Base-by-base conservation (phyloP, 2,888 invertebrate genomes). In the Pseudolycoriella hygida region DNA sequence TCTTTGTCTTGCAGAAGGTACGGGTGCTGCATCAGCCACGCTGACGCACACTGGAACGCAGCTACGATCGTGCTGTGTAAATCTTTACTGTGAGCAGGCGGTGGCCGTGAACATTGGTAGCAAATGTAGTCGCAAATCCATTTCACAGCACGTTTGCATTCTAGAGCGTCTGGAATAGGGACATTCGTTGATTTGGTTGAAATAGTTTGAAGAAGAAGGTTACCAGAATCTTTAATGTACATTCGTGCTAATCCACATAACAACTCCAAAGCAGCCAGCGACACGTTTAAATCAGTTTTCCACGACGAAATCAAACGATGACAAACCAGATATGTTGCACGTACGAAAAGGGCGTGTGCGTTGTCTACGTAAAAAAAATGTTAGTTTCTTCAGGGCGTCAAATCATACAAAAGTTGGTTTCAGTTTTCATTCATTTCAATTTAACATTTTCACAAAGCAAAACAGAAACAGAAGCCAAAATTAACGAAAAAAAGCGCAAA, bases 121-220 rank as follows among this genome's bases (percentile, higher is more conserved):
- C 87, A 81, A 56, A 98, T 94, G 68, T 96, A 97, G 69, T 97
- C 93, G 67, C 97, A 98, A 47, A 98, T 77, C 88, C 94, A 96
- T 57, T 93, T 93, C 17, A 97, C 93, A 12, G 89, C 88, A 57
- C 89, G 73, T 67, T 86, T 85, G 60, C 89, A 87, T 65, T 90
- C 89, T 56, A 86, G 68, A 45, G 84, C 83, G 70, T 88, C 89
- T 89, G 67, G 37, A 46, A 45, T 11, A 20, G 34, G 34, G 12
- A 34, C 42, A 25, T 25, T 25, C n/a, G n/a, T n/a, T n/a, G n/a
- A n/a, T n/a, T n/a, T n/a, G n/a, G n/a, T n/a, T n/a, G n/a, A n/a
- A n/a, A n/a, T n/a, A n/a, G n/a, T n/a, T n/a, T n/a, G n/a, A n/a
- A n/a, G n/a, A n/a, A n/a, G n/a, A 47, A n/a, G 56, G 63, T 57